Conservation (phyloP, 2,888 invertebrate species). For the Cryptocheilus praepositus region DNA sequence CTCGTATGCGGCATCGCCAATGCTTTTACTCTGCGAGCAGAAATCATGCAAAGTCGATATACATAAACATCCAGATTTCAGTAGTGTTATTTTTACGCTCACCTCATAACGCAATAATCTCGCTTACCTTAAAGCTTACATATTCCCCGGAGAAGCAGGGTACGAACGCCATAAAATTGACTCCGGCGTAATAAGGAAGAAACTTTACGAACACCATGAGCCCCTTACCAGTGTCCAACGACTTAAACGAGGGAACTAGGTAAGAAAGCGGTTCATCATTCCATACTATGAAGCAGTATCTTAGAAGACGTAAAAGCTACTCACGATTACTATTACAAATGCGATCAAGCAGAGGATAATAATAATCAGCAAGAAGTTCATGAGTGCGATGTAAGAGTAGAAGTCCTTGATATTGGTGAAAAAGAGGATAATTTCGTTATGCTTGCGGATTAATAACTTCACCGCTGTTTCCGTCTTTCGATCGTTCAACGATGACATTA, state of each 20-base stretch:
- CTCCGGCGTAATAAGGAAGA: constrained; percentile 3
- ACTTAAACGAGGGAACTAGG: not conserved
- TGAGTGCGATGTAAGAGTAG: constrained; percentile 45
- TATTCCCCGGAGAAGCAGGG: constrained; percentile 8
- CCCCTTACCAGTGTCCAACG: not conserved
- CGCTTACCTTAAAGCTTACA: constrained; percentile 5
- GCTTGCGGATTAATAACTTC: constrained; percentile 26
- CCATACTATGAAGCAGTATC: too few species aligned
- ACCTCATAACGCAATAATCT: not conserved
- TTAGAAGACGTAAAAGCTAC: constrained; percentile 12
- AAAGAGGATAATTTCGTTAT: constrained; percentile 44
- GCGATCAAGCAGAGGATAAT: constrained; percentile 49
- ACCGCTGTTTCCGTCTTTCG: too few species aligned
- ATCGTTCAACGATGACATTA: too few species aligned
- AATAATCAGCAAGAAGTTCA: constrained; percentile 48
- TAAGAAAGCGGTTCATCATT: too few species aligned
- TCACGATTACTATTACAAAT: constrained; percentile 49
- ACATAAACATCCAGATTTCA: not conserved
- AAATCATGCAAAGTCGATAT: not conserved
- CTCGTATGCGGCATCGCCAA: constrained; percentile 42
- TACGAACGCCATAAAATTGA: constrained; percentile 11
- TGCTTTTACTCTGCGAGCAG: constrained; percentile 35
- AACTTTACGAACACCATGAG: not conserved
- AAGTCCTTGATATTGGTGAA: constrained; percentile 42
- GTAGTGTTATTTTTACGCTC: too few species aligned